phyloP scores from a whole-genome alignment of 2,797 vertebrate genomes.

The Amphiprion clarkii region DNA sequence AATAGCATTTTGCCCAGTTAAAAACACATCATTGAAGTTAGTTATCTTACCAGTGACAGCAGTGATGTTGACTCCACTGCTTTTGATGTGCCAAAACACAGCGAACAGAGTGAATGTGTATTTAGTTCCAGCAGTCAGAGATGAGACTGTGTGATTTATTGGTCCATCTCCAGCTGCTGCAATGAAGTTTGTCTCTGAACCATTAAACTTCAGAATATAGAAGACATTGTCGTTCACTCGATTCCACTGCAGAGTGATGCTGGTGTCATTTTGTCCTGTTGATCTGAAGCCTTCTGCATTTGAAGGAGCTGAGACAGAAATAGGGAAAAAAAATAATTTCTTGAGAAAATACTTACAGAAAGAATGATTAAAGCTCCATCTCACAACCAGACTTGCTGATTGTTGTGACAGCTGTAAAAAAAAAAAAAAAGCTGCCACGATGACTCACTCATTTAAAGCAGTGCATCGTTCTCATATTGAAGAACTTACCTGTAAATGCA shows the following conservation, averaged over 20 bases:
- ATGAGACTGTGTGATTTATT: slow-evolving; percentile 6
- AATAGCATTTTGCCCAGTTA: no score
- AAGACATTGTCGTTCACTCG: neutral
- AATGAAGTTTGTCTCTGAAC: neutral
- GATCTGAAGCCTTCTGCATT: neutral
- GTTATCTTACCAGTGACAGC: slow-evolving; percentile 29
- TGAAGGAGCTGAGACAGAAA: slow-evolving; percentile 1
- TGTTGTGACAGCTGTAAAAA: no score
- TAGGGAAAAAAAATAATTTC: neutral
- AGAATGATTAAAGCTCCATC: no score
- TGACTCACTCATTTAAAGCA: no score
- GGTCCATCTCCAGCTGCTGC: neutral
- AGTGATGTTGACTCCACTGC: slow-evolving; percentile 16
- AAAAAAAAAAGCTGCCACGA: no score
- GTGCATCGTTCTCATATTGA: no score
- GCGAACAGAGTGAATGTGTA: slow-evolving; percentile 39
- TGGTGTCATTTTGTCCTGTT: neutral
- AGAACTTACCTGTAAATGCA: slow-evolving; percentile 23
- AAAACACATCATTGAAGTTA: no score
- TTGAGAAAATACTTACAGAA: no score
- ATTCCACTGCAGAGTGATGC: slow-evolving; percentile 62
- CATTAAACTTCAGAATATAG: slow-evolving; percentile 46
- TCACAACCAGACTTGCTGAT: no score
- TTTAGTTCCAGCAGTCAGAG: neutral
- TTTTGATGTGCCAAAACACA: neutral